phyloP scores from a whole-genome alignment of 2,888 invertebrate species.

The Pandemis cinnamomeana region DNA sequence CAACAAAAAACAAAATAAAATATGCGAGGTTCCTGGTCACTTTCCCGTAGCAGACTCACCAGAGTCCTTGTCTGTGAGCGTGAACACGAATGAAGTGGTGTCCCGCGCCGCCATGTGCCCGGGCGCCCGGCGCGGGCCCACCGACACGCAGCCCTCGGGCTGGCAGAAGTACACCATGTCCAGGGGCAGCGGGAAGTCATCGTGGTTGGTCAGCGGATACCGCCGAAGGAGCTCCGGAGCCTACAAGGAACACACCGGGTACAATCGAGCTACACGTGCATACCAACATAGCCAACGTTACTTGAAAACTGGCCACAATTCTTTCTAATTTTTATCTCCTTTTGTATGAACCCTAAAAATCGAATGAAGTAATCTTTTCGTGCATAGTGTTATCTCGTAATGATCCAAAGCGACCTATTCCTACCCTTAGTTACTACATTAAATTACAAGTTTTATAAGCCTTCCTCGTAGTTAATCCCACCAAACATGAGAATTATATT shows the following conservation, averaged over 20 bases:
- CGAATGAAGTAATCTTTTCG: too few species aligned
- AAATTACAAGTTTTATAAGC: background rate
- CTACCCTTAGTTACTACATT: too few species aligned
- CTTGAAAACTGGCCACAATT: background rate
- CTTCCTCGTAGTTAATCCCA: background rate
- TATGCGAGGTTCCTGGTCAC: background rate
- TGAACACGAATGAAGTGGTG: constrained; percentile 98
- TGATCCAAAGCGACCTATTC: too few species aligned
- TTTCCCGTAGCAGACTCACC: constrained; percentile 79
- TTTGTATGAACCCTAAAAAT: too few species aligned
- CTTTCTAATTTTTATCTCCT: too few species aligned
- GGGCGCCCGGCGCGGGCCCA: constrained; percentile 91
- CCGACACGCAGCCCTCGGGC: constrained; percentile 98
- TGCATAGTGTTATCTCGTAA: too few species aligned
- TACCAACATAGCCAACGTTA: background rate
- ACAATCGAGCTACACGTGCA: background rate
- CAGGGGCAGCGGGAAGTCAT: constrained; percentile 97
- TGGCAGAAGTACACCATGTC: constrained; percentile 99
- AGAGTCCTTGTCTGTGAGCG: constrained; percentile 99
- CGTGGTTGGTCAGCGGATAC: constrained; percentile 98
- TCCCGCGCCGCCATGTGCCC: constrained; percentile 88
- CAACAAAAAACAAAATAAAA: too few species aligned
- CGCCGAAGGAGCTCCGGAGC: constrained; percentile 96
- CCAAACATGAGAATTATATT: constrained; percentile 5
- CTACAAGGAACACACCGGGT: constrained; percentile 69